Conservation (phyloP, 2,888 invertebrate species). For the Tupiocoris notatus region DNA sequence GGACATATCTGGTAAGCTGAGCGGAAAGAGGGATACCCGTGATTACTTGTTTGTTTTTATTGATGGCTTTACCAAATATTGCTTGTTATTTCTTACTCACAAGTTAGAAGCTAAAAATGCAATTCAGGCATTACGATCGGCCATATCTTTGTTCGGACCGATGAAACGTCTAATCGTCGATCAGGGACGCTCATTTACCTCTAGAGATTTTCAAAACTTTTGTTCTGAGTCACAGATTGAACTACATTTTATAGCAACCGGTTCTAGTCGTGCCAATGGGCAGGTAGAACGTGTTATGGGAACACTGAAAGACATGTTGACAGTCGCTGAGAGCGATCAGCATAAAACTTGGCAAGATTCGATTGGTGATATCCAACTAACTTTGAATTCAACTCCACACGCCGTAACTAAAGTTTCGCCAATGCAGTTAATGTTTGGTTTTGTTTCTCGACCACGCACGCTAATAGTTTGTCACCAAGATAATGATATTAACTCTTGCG, state of each 20-base stretch:
- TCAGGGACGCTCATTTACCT: constrained; percentile 39
- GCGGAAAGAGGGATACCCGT: constrained; percentile 50
- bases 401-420: constrained; percentile 25
- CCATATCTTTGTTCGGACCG: constrained; percentile 46
- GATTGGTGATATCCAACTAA: constrained; percentile 22
- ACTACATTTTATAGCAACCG: constrained; percentile 50
- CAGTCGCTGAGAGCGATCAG: constrained; percentile 26
- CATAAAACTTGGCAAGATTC: constrained; percentile 23
- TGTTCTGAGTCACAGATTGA: constrained; percentile 41
- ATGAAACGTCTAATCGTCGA: constrained; percentile 46
- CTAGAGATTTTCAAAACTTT: constrained; percentile 45
- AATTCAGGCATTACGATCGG: constrained; percentile 41
- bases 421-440: constrained; percentile 28
- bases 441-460: constrained; percentile 12
- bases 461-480: constrained; percentile 6
- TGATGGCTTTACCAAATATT: constrained; percentile 45
- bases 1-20: constrained; percentile 50
- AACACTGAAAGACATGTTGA: constrained; percentile 29
- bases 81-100: constrained; percentile 43
- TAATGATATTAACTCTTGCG: background rate
- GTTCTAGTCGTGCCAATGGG: constrained; percentile 50
- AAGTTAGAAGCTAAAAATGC: constrained; percentile 50
- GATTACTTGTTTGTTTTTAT: constrained; percentile 51
- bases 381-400: constrained; percentile 16
- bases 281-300: constrained; percentile 30